Conservation (phyloP, 2,113 vertebrate species). For the Conger conger region DNA sequence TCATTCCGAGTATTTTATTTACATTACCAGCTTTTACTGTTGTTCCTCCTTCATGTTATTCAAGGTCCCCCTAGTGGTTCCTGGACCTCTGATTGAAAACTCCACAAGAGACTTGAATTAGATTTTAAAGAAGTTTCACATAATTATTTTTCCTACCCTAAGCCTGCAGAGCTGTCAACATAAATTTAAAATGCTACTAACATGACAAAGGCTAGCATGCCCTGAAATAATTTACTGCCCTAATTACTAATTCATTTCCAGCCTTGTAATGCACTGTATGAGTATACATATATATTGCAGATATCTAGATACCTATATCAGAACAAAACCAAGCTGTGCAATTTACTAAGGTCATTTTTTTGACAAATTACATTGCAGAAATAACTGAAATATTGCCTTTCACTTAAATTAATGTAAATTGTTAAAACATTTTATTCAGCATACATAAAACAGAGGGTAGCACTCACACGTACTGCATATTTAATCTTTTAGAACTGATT, state of each 20-base stretch:
- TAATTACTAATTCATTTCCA: background rate
- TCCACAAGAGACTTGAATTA: background rate
- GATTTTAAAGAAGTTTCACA: background rate
- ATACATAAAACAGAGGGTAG: background rate
- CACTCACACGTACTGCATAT: background rate
- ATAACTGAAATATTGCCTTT: background rate
- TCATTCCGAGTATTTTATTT: background rate
- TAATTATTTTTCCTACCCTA: background rate
- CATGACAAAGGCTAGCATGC: background rate
- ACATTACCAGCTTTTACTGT: background rate
- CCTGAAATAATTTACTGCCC: background rate
- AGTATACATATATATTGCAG: background rate
- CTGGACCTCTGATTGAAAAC: background rate
- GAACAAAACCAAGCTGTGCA: background rate
- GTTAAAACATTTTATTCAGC: background rate
- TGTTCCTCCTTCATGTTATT: background rate
- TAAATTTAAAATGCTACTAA: background rate
- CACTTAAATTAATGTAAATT: background rate
- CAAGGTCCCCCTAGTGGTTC: background rate
- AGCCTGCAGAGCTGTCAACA: background rate
- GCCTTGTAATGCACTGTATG: background rate
- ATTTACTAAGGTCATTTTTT: background rate
- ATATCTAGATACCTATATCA: background rate
- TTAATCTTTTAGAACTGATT: background rate
- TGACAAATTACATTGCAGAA: background rate